Evolutionary conservation across 2,888 invertebrate species (phyloP).

Genomic region (Ochlodes sylvanus): DNA sequence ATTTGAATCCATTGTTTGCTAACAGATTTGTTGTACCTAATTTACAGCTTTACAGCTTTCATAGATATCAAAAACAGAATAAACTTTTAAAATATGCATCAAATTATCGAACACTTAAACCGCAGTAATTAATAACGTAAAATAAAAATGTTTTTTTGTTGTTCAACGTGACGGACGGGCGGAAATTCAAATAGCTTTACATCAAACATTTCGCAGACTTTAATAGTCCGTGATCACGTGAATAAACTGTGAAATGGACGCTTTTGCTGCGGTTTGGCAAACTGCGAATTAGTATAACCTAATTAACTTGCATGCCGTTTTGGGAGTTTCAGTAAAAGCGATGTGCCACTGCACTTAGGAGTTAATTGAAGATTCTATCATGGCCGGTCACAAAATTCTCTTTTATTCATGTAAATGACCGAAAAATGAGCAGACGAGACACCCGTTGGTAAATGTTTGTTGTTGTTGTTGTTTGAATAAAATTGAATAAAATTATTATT

Average conservation of each 20-base stretch:
- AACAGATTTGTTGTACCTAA: too few relatives aligned
- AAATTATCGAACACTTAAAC: not conserved
- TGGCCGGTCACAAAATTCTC: too few relatives aligned
- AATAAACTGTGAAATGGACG: conserved; percentile 34
- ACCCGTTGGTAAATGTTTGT: too few relatives aligned
- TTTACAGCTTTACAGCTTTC: too few relatives aligned
- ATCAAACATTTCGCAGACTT: conserved; percentile 35
- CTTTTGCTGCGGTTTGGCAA: conserved; percentile 32
- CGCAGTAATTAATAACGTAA: conserved; percentile 30
- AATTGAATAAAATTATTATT: too few relatives aligned
- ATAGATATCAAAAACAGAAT: too few relatives aligned
- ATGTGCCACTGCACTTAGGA: not conserved
- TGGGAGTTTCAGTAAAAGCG: not conserved
- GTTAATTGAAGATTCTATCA: too few relatives aligned
- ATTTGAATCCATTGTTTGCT: too few relatives aligned
- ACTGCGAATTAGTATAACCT: conserved; percentile 37
- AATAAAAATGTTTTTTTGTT: conserved; percentile 22
- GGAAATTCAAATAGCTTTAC: conserved; percentile 36
- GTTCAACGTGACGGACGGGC: conserved; percentile 34
- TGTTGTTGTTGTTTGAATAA: too few relatives aligned
- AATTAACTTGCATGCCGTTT: conserved; percentile 30
- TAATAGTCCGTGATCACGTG: conserved; percentile 38
- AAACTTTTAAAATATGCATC: not conserved
- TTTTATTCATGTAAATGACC: too few relatives aligned
- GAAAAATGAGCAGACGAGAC: too few relatives aligned